Evolutionary conservation across 2,797 vertebrate species (phyloP), one percentile per base, ranked within the genome.

Genomic region (Esox masquinongy): DNA sequence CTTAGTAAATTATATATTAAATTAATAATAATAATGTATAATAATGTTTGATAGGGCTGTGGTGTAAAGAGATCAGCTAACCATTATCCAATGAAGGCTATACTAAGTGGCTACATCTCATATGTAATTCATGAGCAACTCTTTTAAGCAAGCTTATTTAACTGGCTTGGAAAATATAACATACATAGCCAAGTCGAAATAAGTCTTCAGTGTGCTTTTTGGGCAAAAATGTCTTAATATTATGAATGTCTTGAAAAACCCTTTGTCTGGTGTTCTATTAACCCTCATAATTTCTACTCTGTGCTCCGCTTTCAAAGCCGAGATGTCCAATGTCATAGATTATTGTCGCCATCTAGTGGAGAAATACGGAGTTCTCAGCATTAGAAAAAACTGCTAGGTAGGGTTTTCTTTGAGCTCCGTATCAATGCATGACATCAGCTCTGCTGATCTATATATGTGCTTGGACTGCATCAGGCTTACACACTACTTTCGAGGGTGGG

Each of bases 261-360:
- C 22, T 11, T 59, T 9, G 19, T 12, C 56, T 59, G 53, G 1
- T 7, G 8, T 53, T n/a, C 36, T 4, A 53, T 51, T 51, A 4
- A 6, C n/a, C 8, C 51, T 56, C n/a, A 14, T 56, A 24, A 1
- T 66, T 15, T 66, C 61, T 29, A 47, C 22, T 26, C 26, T 53
- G 31, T 9, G 8, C 59, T 49, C 26, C 22, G n/a, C 2, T n/a
- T 70, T 49, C 4, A 8, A 68, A 4, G n/a, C 17, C 15, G n/a
- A 14, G 1, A 49, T 51, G 69, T 51, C 29, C 69, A 51, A 4
- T 17, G 15, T 49, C 29, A 50, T 59, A 61, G 39, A 11, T 74
- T 4, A 17, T 43, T 64, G 22, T 19, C 24, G 6, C 82, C 88
- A 87, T 79, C 91, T 91, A 86, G 83, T 86, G 89, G 82, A 49